Evolutionary conservation across 2,113 vertebrate genomes (phyloP), one percentile per base, ranked within the genome.

Genomic region (Myotis davidii): DNA sequence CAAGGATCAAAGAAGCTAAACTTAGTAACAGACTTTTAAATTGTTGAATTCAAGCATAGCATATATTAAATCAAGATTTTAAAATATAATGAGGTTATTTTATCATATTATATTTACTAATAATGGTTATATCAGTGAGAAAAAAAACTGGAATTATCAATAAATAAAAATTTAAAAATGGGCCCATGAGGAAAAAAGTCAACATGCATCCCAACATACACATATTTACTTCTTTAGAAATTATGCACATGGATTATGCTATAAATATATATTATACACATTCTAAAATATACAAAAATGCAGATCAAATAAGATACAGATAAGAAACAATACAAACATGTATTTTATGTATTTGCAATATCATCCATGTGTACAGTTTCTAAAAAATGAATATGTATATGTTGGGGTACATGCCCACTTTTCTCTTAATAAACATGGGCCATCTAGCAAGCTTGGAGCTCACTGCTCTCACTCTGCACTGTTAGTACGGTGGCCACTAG

Each of bases 71-170:
- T 76, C 20, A 73, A 78, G 14, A 78, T 64, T 59, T 94, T 94
- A 42, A 88, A 90, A 67, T 37, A 78, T 50, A 82, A 73, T 17
- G 18, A 69, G n/a, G 2, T 94, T 54, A 83, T 69, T 96, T 90
- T 74, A 78, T 85, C 39, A 34, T 16, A 83, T 21, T 54, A 18
- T 84, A 20, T 73, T 95, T 90, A 72, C 42, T 64, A 92, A 94
- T 56, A 94, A 77, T 32, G 74, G 59, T 77, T 59, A 42, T 17
- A 12, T 84, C 42, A 85, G 20, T 54, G 17, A 85, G 54, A 54
- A 29, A 56, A 56, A 50, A 64, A 20, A 65, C 90, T 91, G 29
- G 85, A 82, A 84, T 85, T 37, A 77, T 2, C 3, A 79, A 16
- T 61, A 86, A 93, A 79, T 61, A 93, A 91, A 79, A 79, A 18